Percentiles rank a stretch among this genome's conserved stretches.
Conservation (phyloP, 2,888 invertebrate species). For the Romanomermis culicivorax region DNA sequence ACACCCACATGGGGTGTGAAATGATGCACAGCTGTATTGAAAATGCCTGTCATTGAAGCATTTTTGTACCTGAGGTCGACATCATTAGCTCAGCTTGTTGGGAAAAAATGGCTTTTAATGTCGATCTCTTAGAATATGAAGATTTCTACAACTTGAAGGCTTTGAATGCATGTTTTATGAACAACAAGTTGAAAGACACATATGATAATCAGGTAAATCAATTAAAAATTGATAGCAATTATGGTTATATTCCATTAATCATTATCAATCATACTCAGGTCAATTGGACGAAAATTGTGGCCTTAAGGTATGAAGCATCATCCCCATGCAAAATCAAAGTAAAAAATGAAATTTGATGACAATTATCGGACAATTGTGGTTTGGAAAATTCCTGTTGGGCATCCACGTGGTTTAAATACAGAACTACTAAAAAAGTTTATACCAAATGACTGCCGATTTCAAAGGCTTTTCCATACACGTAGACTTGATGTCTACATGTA, state of each 20-base stretch:
- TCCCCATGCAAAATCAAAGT: neutral
- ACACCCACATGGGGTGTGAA: constrained; percentile 5
- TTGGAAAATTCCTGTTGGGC: neutral
- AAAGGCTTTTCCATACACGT: neutral
- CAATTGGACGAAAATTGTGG: neutral
- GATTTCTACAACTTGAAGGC: neutral
- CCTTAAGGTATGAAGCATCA: neutral
- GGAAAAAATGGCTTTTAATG: too few species aligned
- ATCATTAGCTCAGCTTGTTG: too few species aligned
- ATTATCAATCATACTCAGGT: neutral
- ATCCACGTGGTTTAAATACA: neutral
- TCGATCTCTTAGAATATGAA: neutral
- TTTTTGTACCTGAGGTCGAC: neutral
- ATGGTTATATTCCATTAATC: too few species aligned
- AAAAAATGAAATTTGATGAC: neutral
- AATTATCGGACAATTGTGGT: neutral
- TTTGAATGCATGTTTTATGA: too few species aligned
- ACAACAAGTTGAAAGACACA: too few species aligned
- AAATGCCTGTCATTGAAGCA: neutral
- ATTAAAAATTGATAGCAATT: too few species aligned
- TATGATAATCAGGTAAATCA: too few species aligned
- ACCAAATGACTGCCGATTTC: neutral
- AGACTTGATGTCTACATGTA: neutral
- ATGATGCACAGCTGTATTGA: constrained; percentile 1
- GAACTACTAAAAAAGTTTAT: neutral